Conservation (phyloP, 1,140 invertebrate species). For the Ganaspis sp. region DNA sequence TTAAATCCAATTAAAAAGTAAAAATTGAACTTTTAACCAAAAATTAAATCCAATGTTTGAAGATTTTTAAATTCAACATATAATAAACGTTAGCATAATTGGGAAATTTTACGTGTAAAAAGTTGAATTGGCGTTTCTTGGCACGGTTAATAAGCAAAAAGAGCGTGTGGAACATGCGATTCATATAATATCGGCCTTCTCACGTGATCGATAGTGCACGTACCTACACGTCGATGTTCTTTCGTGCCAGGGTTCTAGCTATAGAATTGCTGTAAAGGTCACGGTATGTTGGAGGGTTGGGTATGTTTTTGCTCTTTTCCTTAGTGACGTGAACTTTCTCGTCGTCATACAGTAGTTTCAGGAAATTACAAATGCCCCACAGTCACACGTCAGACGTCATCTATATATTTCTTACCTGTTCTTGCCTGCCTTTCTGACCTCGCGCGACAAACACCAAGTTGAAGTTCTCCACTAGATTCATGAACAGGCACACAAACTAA, state of each 20-base stretch:
- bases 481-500: background rate
- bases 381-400: background rate
- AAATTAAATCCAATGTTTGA: too few species aligned
- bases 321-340: constrained; percentile 14
- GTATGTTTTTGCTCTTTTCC: constrained; percentile 3
- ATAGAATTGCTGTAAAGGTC: background rate
- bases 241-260: constrained; percentile 18
- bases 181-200: constrained; percentile 12
- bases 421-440: background rate
- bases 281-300: background rate
- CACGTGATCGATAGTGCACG: constrained; percentile 37
- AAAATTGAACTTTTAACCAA: too few species aligned
- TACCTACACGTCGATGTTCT: constrained; percentile 17
- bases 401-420: background rate
- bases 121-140: background rate
- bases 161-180: constrained; percentile 5
- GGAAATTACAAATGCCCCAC: background rate
- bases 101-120: too few species aligned
- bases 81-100: too few species aligned
- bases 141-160: background rate
- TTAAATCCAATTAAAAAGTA: too few species aligned
- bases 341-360: constrained; percentile 10
- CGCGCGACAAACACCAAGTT: constrained; percentile 4
- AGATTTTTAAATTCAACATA: too few species aligned
- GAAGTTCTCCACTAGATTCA: background rate